Evolutionary conservation across 2,797 vertebrate genomes (phyloP), one percentile per base, ranked within the genome.

Genomic region (Darevskia nairensis): DNA sequence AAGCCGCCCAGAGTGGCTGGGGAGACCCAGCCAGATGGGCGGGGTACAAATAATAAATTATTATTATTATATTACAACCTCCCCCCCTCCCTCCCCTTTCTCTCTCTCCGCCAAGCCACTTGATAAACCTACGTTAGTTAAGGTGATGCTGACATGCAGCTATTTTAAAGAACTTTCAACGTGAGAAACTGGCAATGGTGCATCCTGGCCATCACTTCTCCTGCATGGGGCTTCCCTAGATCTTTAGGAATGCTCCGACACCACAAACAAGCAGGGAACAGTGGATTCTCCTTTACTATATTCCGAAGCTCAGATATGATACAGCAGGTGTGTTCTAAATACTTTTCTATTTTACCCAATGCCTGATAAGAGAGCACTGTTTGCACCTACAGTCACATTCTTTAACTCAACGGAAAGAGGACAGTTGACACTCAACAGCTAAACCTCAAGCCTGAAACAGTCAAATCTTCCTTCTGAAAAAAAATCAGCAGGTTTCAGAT

Each of bases 381-480:
- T 15, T 32, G 61, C 39, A 2, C 21, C 6, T 39, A 9, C 71
- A 10, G 27, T 39, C 35, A 10, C 29, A 4, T 41, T 6, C 5
- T 8, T 64, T 23, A 19, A 44, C 15, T 8, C 4, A 9, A 17
- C 1, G 19, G 61, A 27, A 55, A 69, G 3, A 3, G 3, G 32
- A 0, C 44, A 11, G 23, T 74, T 23, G 35, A 41, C 41, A 1
- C 41, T 1, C 44, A 2, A 21, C 23, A 61, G 0, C 3, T 19
- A 29, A 64, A 41, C n/a, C 39, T 2, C 46, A 27, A 2, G 0
- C 1, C 29, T 35, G 8, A 71, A 78, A 72, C 4, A 41, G 29
- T 1, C 72, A 25, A 55, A 32, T 68, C 50, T 19, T 8, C 3
- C 6, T 21, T 25, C 46, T 44, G 1, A 4, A 32, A 77, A 71